Percentiles rank a stretch among this genome's conserved stretches.
These are phyloP conservation scores for Drosophila robusta DNA, from an alignment of 2,888 invertebrate genomes.

Conservation along the genomic window DNA sequence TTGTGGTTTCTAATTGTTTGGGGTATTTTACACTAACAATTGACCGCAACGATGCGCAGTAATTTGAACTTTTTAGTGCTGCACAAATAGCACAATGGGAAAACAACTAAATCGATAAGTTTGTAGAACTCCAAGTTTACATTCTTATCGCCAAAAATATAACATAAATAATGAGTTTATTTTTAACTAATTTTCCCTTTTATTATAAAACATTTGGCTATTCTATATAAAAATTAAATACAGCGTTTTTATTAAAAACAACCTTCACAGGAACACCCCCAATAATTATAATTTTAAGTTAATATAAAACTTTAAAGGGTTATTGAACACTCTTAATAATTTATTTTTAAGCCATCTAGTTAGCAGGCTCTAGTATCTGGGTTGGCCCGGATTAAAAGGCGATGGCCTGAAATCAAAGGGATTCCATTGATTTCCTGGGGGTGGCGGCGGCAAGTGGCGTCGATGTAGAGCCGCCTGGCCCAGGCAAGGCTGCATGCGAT, in stretches of 20 bases:
- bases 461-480: neutral
- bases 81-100: constrained; percentile 3
- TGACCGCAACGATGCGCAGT: constrained; percentile 73
- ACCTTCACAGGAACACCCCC: neutral
- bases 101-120: constrained; percentile 44
- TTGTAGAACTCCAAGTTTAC: constrained; percentile 6
- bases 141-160: neutral
- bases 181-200: neutral
- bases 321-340: neutral
- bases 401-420: constrained; percentile 18
- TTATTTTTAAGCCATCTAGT: neutral
- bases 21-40: constrained; percentile 77
- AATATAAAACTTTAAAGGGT: too few species aligned
- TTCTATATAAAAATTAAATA: neutral
- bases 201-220: neutral
- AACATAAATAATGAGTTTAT: neutral
- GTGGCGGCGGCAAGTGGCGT: constrained; percentile 1
- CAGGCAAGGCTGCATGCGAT: constrained; percentile 8
- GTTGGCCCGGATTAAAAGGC: constrained; percentile 24
- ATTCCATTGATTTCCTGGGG: constrained; percentile 11
- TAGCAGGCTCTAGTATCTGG: neutral
- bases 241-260: neutral
- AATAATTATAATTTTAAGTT: neutral
- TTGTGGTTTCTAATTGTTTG: constrained; percentile 78
- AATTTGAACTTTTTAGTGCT: constrained; percentile 51